A percentile compares a stretch with the other conserved stretches of the same genome.
phyloP scores from a whole-genome alignment of 2,888 invertebrate species.

The Stenurella melanura region DNA sequence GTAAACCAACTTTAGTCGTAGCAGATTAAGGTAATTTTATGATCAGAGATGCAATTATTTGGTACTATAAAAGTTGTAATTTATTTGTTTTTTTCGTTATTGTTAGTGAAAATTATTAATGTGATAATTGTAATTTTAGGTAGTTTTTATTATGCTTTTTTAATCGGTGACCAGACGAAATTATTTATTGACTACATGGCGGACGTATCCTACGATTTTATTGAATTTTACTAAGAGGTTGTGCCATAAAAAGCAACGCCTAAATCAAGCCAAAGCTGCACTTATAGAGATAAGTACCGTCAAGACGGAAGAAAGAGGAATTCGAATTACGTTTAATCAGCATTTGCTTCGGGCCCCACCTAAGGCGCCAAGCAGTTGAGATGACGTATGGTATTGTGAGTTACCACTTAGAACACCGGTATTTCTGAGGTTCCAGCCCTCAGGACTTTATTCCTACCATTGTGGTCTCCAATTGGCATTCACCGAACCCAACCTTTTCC shows the following conservation, averaged over 20 bases:
- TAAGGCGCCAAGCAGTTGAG: no score
- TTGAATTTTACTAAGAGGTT: neutral
- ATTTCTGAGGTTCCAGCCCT: no score
- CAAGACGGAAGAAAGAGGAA: neutral
- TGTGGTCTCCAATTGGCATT: no score
- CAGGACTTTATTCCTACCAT: no score
- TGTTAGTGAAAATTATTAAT: constrained; percentile 36
- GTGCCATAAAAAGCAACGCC: neutral
- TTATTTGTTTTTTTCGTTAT: constrained; percentile 16
- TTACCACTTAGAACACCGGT: no score
- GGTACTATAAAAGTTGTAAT: constrained; percentile 1
- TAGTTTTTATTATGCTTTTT: neutral
- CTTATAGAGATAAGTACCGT: neutral
- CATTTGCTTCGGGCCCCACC: no score
- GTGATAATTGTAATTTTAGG: constrained; percentile 31
- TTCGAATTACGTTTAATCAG: no score
- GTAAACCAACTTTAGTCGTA: constrained; percentile 44
- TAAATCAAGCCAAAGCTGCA: neutral
- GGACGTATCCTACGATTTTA: neutral
- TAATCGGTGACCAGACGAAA: neutral
- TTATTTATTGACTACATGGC: neutral
- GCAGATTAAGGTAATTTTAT: constrained; percentile 51
- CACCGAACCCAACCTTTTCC: no score
- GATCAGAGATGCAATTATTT: constrained; percentile 49
- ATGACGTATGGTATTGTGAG: no score